Percentiles rank a stretch among this genome's conserved stretches.
phyloP scores from a whole-genome alignment of 2,113 vertebrate genomes.

The Ictalurus furcatus region DNA sequence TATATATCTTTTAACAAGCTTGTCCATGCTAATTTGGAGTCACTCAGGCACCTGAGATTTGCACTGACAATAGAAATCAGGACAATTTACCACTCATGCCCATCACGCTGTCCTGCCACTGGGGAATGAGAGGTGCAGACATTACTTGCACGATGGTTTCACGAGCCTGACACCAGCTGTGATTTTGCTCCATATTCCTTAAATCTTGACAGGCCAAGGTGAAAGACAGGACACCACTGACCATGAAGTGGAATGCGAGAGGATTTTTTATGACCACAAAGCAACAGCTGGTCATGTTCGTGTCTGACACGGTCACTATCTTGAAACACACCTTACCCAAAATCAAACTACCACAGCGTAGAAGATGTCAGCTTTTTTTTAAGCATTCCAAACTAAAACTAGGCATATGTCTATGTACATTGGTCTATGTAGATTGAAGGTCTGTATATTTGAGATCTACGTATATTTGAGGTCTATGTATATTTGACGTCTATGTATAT shows the following conservation, averaged over 20 bases:
- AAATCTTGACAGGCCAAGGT: constrained; percentile 41
- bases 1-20: constrained; percentile 39
- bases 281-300: constrained; percentile 21
- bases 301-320: neutral
- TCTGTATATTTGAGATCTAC: too few relatives aligned
- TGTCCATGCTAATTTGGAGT: constrained; percentile 19
- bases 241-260: constrained; percentile 49
- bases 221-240: constrained; percentile 35
- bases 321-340: constrained; percentile 17
- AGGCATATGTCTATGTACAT: neutral
- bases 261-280: constrained; percentile 44
- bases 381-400: neutral
- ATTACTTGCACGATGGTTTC: constrained; percentile 44
- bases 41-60: constrained; percentile 21
- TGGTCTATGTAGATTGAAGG: neutral
- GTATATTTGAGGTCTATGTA: too few relatives aligned
- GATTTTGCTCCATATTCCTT: constrained; percentile 23
- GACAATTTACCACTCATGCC: constrained; percentile 30
- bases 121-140: constrained; percentile 41
- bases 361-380: constrained; percentile 21
- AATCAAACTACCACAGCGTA: neutral
- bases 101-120: neutral
- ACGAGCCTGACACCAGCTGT: constrained; percentile 40
- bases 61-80: constrained; percentile 34
- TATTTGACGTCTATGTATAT: too few relatives aligned